Evolutionary conservation across 2,797 vertebrate genomes (phyloP).

Genomic region (Cyclura pinguis): DNA sequence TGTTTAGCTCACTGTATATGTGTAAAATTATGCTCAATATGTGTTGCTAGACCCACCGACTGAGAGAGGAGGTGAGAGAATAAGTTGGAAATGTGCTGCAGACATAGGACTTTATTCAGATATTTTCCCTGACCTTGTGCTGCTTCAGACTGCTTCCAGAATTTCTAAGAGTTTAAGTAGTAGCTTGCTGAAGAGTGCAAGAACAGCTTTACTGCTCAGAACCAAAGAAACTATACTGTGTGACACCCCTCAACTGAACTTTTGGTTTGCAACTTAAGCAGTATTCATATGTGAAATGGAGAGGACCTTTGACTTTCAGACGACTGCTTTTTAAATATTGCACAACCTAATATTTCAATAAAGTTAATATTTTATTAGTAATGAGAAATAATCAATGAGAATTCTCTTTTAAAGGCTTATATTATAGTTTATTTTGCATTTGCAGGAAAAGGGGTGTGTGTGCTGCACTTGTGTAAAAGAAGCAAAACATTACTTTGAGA

Average conservation of each 20-base stretch:
- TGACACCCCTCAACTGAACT: not conserved
- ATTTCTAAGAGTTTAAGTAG: not conserved
- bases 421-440: constrained; percentile 15
- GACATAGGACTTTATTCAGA: not conserved
- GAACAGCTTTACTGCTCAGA: not conserved
- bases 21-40: not conserved
- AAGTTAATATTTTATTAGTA: not conserved
- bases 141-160: not conserved
- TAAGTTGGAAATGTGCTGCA: not conserved
- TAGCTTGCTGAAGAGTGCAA: not conserved
- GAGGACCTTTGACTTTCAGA: not conserved
- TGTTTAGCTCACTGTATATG: not conserved
- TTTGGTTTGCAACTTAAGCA: not conserved
- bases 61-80: not conserved
- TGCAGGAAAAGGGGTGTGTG: constrained; percentile 38
- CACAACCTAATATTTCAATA: not conserved
- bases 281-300: not conserved
- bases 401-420: not conserved
- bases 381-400: not conserved
- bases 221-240: not conserved
- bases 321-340: not conserved
- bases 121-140: not conserved
- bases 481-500: constrained; percentile 1
- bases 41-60: not conserved
- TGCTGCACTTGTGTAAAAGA: constrained; percentile 44